phyloP scores from a whole-genome alignment of 2,888 invertebrate species.

The Halocaridina rubra region DNA sequence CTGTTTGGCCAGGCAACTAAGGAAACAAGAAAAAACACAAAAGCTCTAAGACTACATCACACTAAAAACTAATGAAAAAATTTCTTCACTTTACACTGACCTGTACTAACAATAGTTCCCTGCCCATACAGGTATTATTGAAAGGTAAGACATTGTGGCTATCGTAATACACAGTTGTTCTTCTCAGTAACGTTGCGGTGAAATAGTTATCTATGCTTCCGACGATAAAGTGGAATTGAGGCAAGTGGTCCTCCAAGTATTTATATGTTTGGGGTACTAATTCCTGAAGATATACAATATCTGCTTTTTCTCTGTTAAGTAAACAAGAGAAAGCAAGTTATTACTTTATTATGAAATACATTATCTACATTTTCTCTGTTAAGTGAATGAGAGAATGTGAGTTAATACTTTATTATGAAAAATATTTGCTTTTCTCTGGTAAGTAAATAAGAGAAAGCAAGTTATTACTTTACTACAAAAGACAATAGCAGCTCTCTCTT shows the following conservation, averaged over 20 bases:
- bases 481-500: constrained; percentile 73
- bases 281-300: constrained; percentile 74
- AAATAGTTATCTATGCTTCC: constrained; percentile 69
- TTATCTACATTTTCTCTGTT: constrained; percentile 73
- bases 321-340: constrained; percentile 64
- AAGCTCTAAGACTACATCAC: too few species aligned
- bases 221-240: constrained; percentile 69
- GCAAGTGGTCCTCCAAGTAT: constrained; percentile 69
- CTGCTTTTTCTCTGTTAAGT: constrained; percentile 71
- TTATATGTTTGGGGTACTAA: constrained; percentile 70
- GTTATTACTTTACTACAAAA: constrained; percentile 74
- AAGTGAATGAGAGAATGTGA: too few species aligned
- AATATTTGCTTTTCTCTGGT: too few species aligned
- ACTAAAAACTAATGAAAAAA: too few species aligned
- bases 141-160: constrained; percentile 70
- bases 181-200: constrained; percentile 69
- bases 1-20: too few species aligned
- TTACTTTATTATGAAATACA: constrained; percentile 74
- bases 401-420: too few species aligned
- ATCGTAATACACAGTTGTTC: constrained; percentile 68
- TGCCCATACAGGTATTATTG: constrained; percentile 70
- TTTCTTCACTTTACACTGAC: too few species aligned
- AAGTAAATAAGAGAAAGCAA: neutral
- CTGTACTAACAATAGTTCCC: constrained; percentile 71
- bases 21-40: too few species aligned